phyloP scores from a whole-genome alignment of 2,113 vertebrate genomes.

The Hystrix brachyura region DNA sequence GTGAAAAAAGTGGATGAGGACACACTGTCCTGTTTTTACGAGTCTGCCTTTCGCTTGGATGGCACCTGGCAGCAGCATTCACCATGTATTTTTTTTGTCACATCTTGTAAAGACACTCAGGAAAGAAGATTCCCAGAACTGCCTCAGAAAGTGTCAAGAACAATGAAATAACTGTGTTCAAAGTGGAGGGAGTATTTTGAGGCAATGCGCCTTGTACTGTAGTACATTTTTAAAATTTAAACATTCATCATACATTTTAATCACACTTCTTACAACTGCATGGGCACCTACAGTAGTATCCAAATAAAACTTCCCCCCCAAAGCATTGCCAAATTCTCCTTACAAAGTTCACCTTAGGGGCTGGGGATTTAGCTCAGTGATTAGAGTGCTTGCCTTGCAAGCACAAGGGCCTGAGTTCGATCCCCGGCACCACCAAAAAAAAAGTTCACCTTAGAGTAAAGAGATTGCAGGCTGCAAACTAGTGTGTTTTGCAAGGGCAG shows the following conservation, averaged over 20 bases:
- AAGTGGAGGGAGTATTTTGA: neutral
- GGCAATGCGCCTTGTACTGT: neutral
- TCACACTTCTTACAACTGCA: neutral
- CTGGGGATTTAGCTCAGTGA: no score
- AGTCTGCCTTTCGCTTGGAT: neutral
- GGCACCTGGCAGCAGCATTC: neutral
- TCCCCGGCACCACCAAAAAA: no score
- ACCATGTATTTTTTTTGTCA: neutral
- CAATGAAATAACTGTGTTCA: neutral
- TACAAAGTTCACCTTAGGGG: neutral
- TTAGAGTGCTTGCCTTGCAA: no score
- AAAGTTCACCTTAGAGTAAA: neutral
- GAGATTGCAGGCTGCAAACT: neutral
- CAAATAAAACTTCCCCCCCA: neutral
- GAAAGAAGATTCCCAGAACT: neutral
- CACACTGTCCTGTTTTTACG: neutral
- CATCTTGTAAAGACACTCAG: neutral
- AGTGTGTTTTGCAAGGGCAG: neutral
- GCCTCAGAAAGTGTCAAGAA: neutral
- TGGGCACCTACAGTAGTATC: neutral
- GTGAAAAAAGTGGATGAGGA: neutral
- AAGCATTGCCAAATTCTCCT: neutral
- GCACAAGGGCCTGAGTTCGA: no score
- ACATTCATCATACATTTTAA: neutral
- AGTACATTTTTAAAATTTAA: neutral